Conservation (phyloP, 2,888 invertebrate genomes). For the Thalpophila matura region DNA sequence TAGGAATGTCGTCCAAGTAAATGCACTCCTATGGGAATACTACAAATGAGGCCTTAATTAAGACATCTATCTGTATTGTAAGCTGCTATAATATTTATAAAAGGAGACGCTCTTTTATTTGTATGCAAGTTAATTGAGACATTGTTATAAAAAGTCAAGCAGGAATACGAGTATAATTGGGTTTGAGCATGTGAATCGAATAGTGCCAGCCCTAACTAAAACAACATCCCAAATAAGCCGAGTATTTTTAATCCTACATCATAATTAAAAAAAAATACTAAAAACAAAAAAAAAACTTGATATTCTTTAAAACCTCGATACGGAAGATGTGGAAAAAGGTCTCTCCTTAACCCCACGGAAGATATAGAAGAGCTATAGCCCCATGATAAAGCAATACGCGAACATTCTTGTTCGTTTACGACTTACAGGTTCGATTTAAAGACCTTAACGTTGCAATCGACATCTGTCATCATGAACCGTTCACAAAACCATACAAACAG, state of each 20-base stretch:
- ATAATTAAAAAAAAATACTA: neutral
- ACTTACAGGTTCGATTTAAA: slow-evolving; percentile 7
- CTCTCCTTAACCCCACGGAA: neutral
- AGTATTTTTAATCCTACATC: neutral
- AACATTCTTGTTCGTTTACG: slow-evolving; percentile 19
- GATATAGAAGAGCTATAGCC: neutral
- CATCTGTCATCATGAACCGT: slow-evolving; percentile 18
- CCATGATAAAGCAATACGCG: neutral
- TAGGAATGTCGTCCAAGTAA: slow-evolving; percentile 56
- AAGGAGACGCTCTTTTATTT: slow-evolving; percentile 42
- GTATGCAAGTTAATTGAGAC: slow-evolving; percentile 49
- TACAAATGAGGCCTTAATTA: slow-evolving; percentile 61
- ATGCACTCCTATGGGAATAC: slow-evolving; percentile 51
- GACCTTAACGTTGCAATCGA: slow-evolving; percentile 24
- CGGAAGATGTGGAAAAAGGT: neutral
- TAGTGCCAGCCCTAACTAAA: slow-evolving; percentile 24
- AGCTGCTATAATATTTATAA: slow-evolving; percentile 53
- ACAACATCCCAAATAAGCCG: neutral
- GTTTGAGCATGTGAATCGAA: slow-evolving; percentile 19
- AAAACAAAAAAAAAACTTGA: neutral
- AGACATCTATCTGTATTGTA: slow-evolving; percentile 62
- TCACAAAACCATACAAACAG: slow-evolving; percentile 24
- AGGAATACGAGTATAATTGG: slow-evolving; percentile 42
- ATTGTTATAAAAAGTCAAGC: slow-evolving; percentile 43
- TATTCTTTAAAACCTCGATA: neutral